A percentile compares a stretch with the other conserved stretches of the same genome.
phyloP scores from a whole-genome alignment of 2,797 vertebrate species.

The Lacerta bilineata region DNA sequence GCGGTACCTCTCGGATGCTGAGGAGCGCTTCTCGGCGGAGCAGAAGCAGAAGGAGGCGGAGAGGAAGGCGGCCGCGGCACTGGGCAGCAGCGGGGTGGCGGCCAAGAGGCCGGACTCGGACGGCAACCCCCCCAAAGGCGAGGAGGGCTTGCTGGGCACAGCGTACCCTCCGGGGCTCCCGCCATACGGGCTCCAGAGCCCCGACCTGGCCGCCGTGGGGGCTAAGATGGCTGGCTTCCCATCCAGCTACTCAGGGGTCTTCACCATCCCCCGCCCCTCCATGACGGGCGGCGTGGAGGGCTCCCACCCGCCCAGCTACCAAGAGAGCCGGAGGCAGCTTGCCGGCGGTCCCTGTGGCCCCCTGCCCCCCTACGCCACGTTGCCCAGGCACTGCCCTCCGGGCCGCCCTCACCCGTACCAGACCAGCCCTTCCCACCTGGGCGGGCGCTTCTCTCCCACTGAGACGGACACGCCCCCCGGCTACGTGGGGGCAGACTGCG shows the following conservation, averaged over 20 bases:
- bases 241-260: constrained; percentile 85
- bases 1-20: constrained; percentile 90
- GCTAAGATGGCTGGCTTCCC: constrained; percentile 79
- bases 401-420: constrained; percentile 76
- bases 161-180: constrained; percentile 44
- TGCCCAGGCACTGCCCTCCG: constrained; percentile 78
- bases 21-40: constrained; percentile 90
- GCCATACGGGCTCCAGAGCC: constrained; percentile 56
- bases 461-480: constrained; percentile 78
- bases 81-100: constrained; percentile 40
- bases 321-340: constrained; percentile 84
- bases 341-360: constrained; percentile 79
- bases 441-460: constrained; percentile 55
- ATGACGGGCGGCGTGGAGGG: constrained; percentile 66
- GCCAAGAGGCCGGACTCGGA: constrained; percentile 76
- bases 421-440: constrained; percentile 56
- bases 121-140: constrained; percentile 76
- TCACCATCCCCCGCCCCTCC: constrained; percentile 89
- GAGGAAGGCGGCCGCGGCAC: constrained; percentile 77
- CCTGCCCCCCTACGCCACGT: constrained; percentile 81
- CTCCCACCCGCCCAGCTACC: constrained; percentile 75
- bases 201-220: constrained; percentile 40
- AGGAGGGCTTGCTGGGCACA: constrained; percentile 65
- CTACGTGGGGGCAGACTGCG: constrained; percentile 68
- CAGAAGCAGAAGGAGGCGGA: constrained; percentile 91